Evolutionary conservation across 2,888 invertebrate genomes (phyloP), one percentile per base, ranked within the genome.

Genomic region (Eristalis arbustorum): DNA sequence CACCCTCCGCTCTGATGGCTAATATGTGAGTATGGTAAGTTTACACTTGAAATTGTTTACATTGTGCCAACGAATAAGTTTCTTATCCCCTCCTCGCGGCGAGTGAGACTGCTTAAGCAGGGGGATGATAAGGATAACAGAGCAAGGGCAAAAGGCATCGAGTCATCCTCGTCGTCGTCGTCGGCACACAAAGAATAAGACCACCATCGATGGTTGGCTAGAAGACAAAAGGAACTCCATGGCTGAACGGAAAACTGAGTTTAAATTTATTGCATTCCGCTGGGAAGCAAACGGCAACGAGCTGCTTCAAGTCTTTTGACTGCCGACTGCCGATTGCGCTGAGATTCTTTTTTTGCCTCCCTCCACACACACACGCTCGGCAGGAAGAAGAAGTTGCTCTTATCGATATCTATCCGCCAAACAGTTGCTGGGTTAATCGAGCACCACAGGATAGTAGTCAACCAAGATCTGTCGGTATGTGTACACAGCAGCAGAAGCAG

Each of bases 31-130:
- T 69, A 69, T 84, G 79, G 75, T 75, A 80, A 84, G 68, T 84
- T 77, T 85, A 62, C 72, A 77, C 75, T 82, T 82, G 74, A 75
- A 87, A 82, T 78, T 87, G 87, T 87, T 87, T 87, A 82, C 82
- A 82, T 62, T 87, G 82, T 74, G 71, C 82, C 74, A 82, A 82
- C 68, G 78, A 78, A 87, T 78, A 82, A 82, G 71, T 82, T 85
- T 37, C 81, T 77, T 67, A 80, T 73, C 75, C 61, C 56, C 37
- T 64, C 34, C 69, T 25, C 25, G 1, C 49, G 77, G 49, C 22
- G 22, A 59, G 42, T 14, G 18, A n/a, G 2, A 6, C 8, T 49
- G 49, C 5, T 18, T 49, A 49, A 49, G 49, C 49, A 49, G 18
- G 18, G 8, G 18, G 18, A 49, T 22, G 49, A 49, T 49, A 49